A percentile compares a stretch with the other conserved stretches of the same genome.
phyloP scores from a whole-genome alignment of 2,888 invertebrate species.

The Hypomecis atomaria region DNA sequence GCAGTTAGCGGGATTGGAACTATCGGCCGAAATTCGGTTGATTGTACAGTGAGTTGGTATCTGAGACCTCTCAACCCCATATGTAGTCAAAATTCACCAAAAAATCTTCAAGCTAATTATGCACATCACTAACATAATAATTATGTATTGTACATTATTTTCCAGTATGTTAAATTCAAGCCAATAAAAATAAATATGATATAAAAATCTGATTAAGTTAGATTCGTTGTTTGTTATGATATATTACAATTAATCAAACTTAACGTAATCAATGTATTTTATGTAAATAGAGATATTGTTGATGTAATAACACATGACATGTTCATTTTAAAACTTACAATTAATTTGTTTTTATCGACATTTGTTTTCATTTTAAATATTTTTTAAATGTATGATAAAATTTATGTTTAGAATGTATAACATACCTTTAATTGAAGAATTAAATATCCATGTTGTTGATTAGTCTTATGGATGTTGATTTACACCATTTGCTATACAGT shows the following conservation, averaged over 20 bases:
- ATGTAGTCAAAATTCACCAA: too few species aligned
- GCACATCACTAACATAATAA: too few species aligned
- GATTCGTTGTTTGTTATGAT: slow-evolving; percentile 2
- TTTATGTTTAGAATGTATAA: slow-evolving; percentile 66
- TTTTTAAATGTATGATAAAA: slow-evolving; percentile 68
- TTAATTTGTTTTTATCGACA: slow-evolving; percentile 60
- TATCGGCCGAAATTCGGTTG: too few species aligned
- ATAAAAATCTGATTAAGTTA: too few species aligned
- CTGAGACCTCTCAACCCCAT: too few species aligned
- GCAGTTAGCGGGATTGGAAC: too few species aligned
- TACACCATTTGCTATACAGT: slow-evolving; percentile 82
- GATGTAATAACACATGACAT: slow-evolving; percentile 71
- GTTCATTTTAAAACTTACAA: slow-evolving; percentile 66
- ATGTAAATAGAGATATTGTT: slow-evolving; percentile 53
- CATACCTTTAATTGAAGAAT: slow-evolving; percentile 65
- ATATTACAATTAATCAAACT: slow-evolving; percentile 2
- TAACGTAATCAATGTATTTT: slow-evolving; percentile 3
- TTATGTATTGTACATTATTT: too few species aligned
- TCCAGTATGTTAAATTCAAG: too few species aligned
- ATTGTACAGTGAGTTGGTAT: too few species aligned
- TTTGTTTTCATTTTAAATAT: slow-evolving; percentile 66
- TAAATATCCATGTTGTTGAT: slow-evolving; percentile 82
- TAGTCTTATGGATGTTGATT: slow-evolving; percentile 84
- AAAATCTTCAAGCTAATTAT: too few species aligned
- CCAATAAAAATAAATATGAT: too few species aligned